A percentile compares a stretch with the other conserved stretches of the same genome.
These are phyloP conservation scores for Setipinna tenuifilis DNA, from an alignment of 2,797 vertebrate genomes.

Conservation along the genomic window DNA sequence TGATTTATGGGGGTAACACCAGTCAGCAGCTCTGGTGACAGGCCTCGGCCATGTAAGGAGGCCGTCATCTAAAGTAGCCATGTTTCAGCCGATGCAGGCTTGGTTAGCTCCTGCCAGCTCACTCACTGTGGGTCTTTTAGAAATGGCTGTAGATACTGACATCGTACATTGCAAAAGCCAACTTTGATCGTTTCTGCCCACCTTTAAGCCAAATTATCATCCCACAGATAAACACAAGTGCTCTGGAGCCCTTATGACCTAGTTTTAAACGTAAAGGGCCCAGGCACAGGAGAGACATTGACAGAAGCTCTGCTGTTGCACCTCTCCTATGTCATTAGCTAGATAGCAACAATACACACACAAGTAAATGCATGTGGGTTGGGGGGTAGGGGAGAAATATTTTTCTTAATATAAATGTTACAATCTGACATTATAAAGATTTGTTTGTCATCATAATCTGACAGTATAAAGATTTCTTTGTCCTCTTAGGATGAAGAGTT, in stretches of 20 bases:
- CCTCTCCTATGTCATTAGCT: background rate
- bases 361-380: background rate
- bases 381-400: background rate
- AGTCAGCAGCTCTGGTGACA: slow-evolving; percentile 22
- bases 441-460: slow-evolving; percentile 37
- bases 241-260: background rate
- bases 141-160: slow-evolving; percentile 19
- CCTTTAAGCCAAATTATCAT: slow-evolving; percentile 11
- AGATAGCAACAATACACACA: slow-evolving; percentile 28
- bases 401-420: slow-evolving; percentile 24
- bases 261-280: background rate
- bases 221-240: background rate
- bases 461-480: slow-evolving; percentile 61
- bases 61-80: background rate
- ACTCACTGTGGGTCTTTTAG: background rate
- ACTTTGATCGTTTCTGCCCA: background rate
- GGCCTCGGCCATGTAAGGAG: slow-evolving; percentile 9
- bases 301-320: background rate
- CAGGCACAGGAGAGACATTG: background rate
- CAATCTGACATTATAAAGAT: slow-evolving; percentile 26
- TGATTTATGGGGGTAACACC: background rate
- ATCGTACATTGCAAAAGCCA: slow-evolving; percentile 20
- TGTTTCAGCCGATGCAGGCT: background rate
- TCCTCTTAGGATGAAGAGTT: slow-evolving; percentile 55
- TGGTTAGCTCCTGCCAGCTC: background rate